Conservation (phyloP, 2,888 invertebrate genomes). For the Clunio marinus region DNA sequence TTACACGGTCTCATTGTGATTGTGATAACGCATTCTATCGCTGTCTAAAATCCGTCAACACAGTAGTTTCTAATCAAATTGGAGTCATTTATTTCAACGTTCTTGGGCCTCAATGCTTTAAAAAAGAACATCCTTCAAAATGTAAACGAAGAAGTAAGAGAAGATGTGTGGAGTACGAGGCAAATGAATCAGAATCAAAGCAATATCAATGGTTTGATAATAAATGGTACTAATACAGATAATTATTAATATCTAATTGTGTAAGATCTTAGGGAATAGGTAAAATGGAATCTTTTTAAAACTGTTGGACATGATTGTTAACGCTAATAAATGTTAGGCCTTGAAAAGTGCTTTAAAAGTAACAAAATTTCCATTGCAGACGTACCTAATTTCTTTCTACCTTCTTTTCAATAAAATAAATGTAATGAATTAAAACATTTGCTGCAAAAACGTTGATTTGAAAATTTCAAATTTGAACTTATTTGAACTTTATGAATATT, state of each 20-base stretch:
- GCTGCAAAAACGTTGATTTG: too few species aligned
- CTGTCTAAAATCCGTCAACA: constrained; percentile 60
- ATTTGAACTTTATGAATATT: too few species aligned
- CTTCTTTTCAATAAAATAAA: too few species aligned
- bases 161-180: constrained; percentile 53
- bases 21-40: constrained; percentile 65
- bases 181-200: not conserved
- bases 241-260: not conserved
- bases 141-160: constrained; percentile 51
- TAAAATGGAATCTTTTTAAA: too few species aligned
- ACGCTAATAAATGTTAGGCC: too few species aligned
- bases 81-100: constrained; percentile 71
- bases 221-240: not conserved
- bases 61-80: constrained; percentile 57
- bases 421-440: too few species aligned
- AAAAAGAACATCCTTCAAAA: constrained; percentile 56
- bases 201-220: not conserved
- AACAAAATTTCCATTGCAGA: too few species aligned
- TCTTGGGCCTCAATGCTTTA: constrained; percentile 67
- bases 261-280: too few species aligned
- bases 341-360: too few species aligned
- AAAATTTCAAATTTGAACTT: too few species aligned
- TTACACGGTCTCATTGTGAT: constrained; percentile 59
- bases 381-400: too few species aligned
- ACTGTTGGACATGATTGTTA: too few species aligned